Evolutionary conservation across 2,113 vertebrate species (phyloP).

Genomic region (Gymnorhina tibicen): DNA sequence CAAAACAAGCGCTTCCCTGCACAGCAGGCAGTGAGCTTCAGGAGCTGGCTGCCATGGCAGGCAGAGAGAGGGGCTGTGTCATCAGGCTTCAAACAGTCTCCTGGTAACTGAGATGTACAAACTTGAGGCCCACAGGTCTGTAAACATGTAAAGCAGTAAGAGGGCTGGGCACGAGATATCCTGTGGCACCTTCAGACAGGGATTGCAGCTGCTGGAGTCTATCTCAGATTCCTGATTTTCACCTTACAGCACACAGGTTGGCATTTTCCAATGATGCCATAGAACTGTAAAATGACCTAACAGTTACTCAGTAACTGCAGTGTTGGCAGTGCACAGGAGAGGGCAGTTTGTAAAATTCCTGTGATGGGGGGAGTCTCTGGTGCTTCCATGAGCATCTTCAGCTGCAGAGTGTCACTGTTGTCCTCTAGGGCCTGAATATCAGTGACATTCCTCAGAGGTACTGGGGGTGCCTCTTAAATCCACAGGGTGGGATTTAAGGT

Average conservation of each 20-base stretch:
- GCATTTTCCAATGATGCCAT: not conserved
- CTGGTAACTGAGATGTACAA: not conserved
- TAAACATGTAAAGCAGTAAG: not conserved
- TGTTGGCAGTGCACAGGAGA: not conserved
- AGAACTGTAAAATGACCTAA: not conserved
- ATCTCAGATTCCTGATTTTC: not conserved
- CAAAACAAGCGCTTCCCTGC: not conserved
- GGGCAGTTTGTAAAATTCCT: not conserved
- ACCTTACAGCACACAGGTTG: not conserved
- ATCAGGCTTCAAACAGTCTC: fast-evolving
- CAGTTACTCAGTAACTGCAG: not conserved
- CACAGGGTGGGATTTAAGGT: not conserved
- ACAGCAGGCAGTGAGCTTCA: not conserved
- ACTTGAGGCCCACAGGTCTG: fast-evolving
- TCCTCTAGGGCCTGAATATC: not conserved
- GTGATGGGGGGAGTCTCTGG: not conserved
- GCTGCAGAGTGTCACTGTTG: not conserved
- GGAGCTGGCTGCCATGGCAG: fast-evolving
- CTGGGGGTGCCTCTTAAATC: not conserved
- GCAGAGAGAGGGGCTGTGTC: not conserved
- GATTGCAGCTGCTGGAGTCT: not conserved
- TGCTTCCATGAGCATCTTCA: not conserved
- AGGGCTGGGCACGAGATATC: not conserved
- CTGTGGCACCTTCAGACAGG: fast-evolving
- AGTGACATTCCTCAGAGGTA: not conserved